Conservation (phyloP, 2,797 vertebrate species). For the Lutjanus argentimaculatus region DNA sequence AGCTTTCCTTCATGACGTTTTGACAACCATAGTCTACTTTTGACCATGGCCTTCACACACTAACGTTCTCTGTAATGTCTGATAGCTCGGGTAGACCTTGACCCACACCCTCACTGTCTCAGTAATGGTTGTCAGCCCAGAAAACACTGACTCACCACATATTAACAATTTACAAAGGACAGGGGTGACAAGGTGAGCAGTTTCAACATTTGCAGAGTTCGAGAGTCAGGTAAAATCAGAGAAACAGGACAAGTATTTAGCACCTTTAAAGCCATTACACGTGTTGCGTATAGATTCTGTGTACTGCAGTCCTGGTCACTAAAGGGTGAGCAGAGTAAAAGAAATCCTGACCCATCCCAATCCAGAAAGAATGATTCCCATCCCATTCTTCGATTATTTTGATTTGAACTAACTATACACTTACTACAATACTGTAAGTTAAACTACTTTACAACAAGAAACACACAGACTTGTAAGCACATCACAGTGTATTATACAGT, state of each 20-base stretch:
- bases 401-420: too few species aligned
- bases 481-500: too few species aligned
- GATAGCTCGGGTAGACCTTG: neutral
- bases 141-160: neutral
- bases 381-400: too few species aligned
- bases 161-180: neutral
- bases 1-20: neutral
- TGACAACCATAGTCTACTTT: conserved; percentile 7
- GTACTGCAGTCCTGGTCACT: too few species aligned
- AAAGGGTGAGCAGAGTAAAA: too few species aligned
- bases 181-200: neutral
- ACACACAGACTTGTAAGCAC: too few species aligned
- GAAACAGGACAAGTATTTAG: neutral
- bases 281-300: neutral
- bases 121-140: neutral
- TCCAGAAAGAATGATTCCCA: too few species aligned
- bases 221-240: neutral
- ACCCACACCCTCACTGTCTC: neutral
- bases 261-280: neutral
- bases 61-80: neutral
- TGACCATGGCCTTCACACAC: conserved; percentile 12
- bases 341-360: too few species aligned
- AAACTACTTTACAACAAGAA: too few species aligned
- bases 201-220: neutral
- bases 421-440: too few species aligned